Conservation (phyloP, 23 tunicate genomes). For the Styela clava region DNA sequence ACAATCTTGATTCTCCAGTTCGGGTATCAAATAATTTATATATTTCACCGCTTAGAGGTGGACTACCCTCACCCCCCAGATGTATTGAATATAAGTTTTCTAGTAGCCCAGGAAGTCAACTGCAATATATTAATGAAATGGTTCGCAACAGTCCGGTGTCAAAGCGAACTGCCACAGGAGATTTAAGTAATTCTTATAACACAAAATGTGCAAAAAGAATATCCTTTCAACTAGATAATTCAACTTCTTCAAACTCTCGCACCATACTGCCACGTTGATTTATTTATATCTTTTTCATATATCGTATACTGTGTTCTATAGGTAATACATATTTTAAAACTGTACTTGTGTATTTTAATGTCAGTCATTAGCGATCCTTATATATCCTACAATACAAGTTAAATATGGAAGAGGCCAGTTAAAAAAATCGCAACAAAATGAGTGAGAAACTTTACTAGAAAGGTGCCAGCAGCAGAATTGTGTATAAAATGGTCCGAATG, state of each 20-base stretch:
- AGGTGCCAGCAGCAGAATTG: too few relatives aligned
- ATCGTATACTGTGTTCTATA: too few relatives aligned
- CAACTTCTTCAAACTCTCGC: not conserved
- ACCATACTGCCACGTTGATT: not conserved
- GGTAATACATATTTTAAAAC: too few relatives aligned
- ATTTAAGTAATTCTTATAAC: too few relatives aligned
- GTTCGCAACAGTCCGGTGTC: not conserved
- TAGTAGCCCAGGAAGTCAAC: not conserved
- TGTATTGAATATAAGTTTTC: not conserved
- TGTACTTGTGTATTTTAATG: too few relatives aligned
- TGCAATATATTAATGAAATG: not conserved
- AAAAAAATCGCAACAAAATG: too few relatives aligned
- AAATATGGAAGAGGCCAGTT: too few relatives aligned
- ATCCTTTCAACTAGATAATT: not conserved
- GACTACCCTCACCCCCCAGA: not conserved
- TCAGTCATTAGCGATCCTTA: too few relatives aligned
- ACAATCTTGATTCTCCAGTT: not conserved
- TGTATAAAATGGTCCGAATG: too few relatives aligned
- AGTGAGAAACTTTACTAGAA: too few relatives aligned
- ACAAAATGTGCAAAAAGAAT: not conserved
- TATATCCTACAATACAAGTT: too few relatives aligned
- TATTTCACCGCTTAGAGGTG: not conserved
- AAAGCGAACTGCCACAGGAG: not conserved
- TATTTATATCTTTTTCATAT: not conserved
- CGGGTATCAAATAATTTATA: not conserved